Base-by-base conservation (phyloP, 2,888 invertebrate genomes). In the Agrotis puta region DNA sequence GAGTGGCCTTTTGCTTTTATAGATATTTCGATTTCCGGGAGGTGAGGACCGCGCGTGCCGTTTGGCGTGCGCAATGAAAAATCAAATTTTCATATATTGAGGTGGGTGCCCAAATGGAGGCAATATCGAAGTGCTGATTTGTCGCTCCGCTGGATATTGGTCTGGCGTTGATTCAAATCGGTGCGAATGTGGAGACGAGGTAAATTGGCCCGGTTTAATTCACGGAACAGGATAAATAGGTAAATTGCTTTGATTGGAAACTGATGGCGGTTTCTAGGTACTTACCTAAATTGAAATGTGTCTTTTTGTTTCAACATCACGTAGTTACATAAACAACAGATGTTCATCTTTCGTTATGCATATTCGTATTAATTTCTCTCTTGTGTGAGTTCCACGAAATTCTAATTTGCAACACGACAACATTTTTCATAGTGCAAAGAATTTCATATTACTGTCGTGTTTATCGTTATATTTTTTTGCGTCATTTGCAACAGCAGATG, bases 101-200 rank as follows among this genome's bases (percentile, higher is more conserved):
- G 91, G 92, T 92, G 91, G 91, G 90, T 92, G 89, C 91, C 92
- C 93, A 94, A 95, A 95, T 95, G 93, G 94, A 95, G 95, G 94
- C 94, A 95, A 95, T 95, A 95, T 94, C 92, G 94, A 92, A 94
- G 93, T 95, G 93, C 94, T 94, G 95, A 95, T 95, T 95, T 95
- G 94, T 94, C 95, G 95, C 94, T 93, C 90, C 92, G 88, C 88
- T 94, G 94, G 91, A 94, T 94, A 94, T 95, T 92, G 94, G 92
- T 94, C 92, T 94, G 94, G 94, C 93, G 93, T 90, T 93, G 94
- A 94, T 94, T 94, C 94, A 94, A 94, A 94, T 94, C 92, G 90
- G 88, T 88, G 88, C 90, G 88, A 91, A 90, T 90, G 89, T 87
- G 88, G 89, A 88, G 87, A 88, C 85, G 88, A 83, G 85, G 88